These are phyloP conservation scores for Ennomos quercinarius DNA, from an alignment of 2,888 invertebrate species.

Conservation along the genomic window DNA sequence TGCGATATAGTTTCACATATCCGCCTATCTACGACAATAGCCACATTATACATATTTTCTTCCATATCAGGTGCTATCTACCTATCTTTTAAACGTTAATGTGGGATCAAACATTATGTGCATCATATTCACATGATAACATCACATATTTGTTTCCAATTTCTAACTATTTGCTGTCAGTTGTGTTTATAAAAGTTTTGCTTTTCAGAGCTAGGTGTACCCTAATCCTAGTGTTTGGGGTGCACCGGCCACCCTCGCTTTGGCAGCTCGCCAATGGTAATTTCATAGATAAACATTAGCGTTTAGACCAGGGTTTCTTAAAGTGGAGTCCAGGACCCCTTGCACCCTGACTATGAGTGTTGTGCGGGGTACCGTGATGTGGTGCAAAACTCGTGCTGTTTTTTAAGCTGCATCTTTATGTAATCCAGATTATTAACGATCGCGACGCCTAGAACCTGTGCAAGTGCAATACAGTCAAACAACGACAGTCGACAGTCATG, in stretches of 20 bases:
- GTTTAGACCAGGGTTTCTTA: conserved; percentile 16
- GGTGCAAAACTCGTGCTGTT: no score
- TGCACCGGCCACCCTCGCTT: conserved; percentile 59
- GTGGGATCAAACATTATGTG: neutral
- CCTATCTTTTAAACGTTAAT: neutral
- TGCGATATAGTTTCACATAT: conserved; percentile 6
- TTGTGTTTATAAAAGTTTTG: conserved; percentile 50
- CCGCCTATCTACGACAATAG: conserved; percentile 2
- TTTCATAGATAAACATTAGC: conserved; percentile 49
- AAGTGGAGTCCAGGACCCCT: conserved; percentile 2
- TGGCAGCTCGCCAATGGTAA: conserved; percentile 64
- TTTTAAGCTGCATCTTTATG: no score
- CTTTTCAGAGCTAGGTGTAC: conserved; percentile 64
- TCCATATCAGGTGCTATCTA: conserved; percentile 2
- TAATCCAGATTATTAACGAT: no score
- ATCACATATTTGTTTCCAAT: conserved; percentile 4
- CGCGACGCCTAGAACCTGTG: no score
- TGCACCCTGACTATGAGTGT: neutral
- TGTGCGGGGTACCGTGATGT: no score
- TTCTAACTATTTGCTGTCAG: conserved; percentile 16
- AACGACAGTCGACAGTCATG: no score
- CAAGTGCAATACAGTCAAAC: no score
- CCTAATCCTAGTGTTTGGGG: conserved; percentile 64
- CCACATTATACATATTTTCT: conserved; percentile 8
- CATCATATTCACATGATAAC: conserved; percentile 3